A percentile compares a stretch with the other conserved stretches of the same genome.
These are phyloP conservation scores for Megalonaias nervosa DNA, from an alignment of 1,140 invertebrate genomes.

Conservation along the genomic window DNA sequence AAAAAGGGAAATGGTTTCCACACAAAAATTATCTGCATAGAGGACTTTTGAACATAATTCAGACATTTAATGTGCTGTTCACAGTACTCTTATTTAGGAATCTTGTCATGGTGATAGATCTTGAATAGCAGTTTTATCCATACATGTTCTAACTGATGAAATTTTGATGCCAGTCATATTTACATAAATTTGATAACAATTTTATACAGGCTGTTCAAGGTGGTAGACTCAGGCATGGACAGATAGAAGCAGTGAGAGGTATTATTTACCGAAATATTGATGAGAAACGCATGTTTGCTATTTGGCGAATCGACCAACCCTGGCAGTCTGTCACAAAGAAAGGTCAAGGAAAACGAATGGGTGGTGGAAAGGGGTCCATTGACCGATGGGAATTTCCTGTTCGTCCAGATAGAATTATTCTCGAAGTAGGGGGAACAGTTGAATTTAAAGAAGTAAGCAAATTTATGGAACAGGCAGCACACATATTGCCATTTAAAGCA, in stretches of 20 bases:
- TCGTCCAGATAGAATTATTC: slow-evolving; percentile 90
- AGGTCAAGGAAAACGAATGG: slow-evolving; percentile 92
- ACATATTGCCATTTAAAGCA: slow-evolving; percentile 90
- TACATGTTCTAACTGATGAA: too few species aligned
- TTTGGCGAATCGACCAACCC: slow-evolving; percentile 94
- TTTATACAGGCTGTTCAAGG: slow-evolving; percentile 80
- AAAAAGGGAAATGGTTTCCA: too few species aligned
- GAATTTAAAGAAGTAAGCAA: slow-evolving; percentile 86
- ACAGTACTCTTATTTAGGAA: too few species aligned
- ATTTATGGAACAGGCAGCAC: slow-evolving; percentile 75
- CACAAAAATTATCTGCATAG: too few species aligned
- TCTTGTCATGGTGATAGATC: too few species aligned
- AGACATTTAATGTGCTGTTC: too few species aligned
- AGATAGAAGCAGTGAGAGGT: slow-evolving; percentile 92
- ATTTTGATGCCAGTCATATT: too few species aligned
- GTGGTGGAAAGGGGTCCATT: slow-evolving; percentile 96
- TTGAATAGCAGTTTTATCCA: too few species aligned
- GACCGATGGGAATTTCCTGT: slow-evolving; percentile 96
- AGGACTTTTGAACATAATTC: too few species aligned
- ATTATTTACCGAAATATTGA: slow-evolving; percentile 85
- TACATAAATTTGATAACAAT: too few species aligned
- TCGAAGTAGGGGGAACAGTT: slow-evolving; percentile 94
- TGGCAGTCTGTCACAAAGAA: slow-evolving; percentile 97
- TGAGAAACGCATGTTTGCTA: slow-evolving; percentile 86
- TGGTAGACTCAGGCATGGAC: slow-evolving; percentile 83